These are phyloP conservation scores for Danaus plexippus DNA, from an alignment of 1,140 invertebrate species.

Conservation along the genomic window DNA sequence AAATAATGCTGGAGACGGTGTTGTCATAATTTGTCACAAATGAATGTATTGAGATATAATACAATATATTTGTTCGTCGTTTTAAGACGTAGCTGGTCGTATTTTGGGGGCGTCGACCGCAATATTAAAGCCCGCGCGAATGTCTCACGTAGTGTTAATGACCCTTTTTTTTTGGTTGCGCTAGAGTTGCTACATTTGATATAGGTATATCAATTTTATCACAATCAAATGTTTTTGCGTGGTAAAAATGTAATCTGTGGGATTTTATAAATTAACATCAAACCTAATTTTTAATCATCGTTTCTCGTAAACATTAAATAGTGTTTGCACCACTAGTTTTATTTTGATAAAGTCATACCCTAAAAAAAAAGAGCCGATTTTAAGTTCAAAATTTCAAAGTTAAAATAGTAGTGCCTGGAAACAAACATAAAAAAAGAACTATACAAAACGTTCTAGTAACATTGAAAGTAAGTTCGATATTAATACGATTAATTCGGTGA, in stretches of 20 bases:
- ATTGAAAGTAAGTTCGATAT: conserved; percentile 16
- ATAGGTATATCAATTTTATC: conserved; percentile 7
- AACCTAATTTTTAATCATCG: too few species aligned
- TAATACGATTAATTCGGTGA: conserved; percentile 30
- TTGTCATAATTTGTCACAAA: too few species aligned
- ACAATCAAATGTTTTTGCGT: background rate
- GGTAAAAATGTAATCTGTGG: too few species aligned
- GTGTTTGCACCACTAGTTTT: too few species aligned
- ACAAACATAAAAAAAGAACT: too few species aligned
- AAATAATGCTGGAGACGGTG: too few species aligned
- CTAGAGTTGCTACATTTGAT: conserved; percentile 32
- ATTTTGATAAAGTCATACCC: too few species aligned
- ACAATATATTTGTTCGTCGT: too few species aligned
- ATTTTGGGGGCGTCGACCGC: conserved; percentile 61
- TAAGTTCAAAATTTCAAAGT: background rate
- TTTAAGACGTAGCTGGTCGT: conserved; percentile 22
- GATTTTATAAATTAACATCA: too few species aligned
- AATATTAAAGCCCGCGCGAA: conserved; percentile 66
- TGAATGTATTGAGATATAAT: too few species aligned
- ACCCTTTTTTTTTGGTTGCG: conserved; percentile 65
- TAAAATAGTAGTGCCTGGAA: background rate
- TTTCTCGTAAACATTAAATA: too few species aligned
- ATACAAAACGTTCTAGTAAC: conserved; percentile 2
- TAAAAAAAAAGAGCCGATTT: too few species aligned
- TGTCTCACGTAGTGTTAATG: conserved; percentile 69